Evolutionary conservation across 1,140 invertebrate species (phyloP).

Genomic region (Drosophila mauritiana): DNA sequence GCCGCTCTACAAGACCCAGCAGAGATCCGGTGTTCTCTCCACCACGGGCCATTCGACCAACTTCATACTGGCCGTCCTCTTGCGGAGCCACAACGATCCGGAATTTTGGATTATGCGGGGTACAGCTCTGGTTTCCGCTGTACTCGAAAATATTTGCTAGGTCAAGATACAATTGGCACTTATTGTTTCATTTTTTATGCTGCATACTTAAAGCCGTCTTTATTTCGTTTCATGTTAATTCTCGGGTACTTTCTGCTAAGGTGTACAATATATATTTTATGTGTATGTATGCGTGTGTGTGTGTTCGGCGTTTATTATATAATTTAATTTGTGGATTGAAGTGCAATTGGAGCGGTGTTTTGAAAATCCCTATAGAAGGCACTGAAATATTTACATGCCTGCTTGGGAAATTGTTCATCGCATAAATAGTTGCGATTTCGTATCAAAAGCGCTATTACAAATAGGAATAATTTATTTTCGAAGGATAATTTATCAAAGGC

Average conservation of each 20-base stretch:
- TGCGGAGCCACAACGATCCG: slow-evolving; percentile 87
- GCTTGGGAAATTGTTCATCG: neutral
- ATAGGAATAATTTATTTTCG: neutral
- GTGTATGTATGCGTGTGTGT: slow-evolving; percentile 21
- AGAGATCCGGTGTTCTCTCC: slow-evolving; percentile 92
- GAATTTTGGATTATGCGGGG: slow-evolving; percentile 95
- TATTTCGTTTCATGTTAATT: slow-evolving; percentile 64
- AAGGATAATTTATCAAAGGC: neutral
- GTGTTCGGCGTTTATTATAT: neutral
- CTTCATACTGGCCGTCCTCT: slow-evolving; percentile 92
- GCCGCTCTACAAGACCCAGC: slow-evolving; percentile 94
- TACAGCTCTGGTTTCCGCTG: slow-evolving; percentile 92
- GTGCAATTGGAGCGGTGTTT: slow-evolving; percentile 3
- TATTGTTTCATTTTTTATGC: slow-evolving; percentile 10
- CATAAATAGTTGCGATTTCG: slow-evolving; percentile 11
- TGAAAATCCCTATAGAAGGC: neutral
- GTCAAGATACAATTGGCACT: neutral
- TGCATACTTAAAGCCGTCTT: slow-evolving; percentile 48
- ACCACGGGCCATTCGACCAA: slow-evolving; percentile 96
- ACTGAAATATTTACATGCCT: neutral
- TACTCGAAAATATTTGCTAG: slow-evolving; percentile 86
- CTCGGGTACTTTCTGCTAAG: slow-evolving; percentile 32
- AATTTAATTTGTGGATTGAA: neutral
- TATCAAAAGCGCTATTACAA: slow-evolving; percentile 20
- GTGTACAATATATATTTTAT: slow-evolving; percentile 30